Evolutionary conservation across 2,888 invertebrate species (phyloP), one percentile per base, ranked within the genome.

Genomic region (Drosophila kokeensis): DNA sequence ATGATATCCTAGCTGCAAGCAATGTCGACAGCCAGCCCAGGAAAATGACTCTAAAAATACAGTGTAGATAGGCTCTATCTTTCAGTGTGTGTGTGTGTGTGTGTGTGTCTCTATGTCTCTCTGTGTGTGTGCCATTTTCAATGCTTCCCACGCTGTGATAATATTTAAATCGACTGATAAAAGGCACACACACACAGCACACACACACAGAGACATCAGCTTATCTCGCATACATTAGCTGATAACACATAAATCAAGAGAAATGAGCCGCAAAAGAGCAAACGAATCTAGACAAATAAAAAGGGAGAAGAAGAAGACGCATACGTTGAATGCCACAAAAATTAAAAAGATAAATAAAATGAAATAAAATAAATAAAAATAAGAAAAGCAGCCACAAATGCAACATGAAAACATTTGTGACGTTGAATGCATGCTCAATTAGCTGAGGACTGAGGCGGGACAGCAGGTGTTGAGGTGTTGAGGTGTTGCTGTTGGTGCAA

Each of bases 131-230:
- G 60, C 29, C 62, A 64, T 62, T 74, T 68, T 49, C 42, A 21
- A 49, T 49, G 64, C 66, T 62, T 69, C 70, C 55, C 58, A 45
- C 61, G 50, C 72, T 45, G 63, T 65, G 80, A 84, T 79, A 60
- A 71, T 82, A 87, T 84, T 84, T 61, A 79, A 87, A 73, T 70
- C 63, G 76, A 30, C 66, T 73, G 85, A 83, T 82, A 82, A 82
- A 64, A 78, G 50, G 54, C 60, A 48, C 59, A 48, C n/a, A 40
- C n/a, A 29, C 11, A 11, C 36, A 45, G 7, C 38, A 21, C 13
- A 45, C 6, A 21, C 42, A 45, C 40, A 21, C 13, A 42, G 21
- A 40, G n/a, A 32, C 32, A 79, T 59, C 74, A 62, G 66, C 69
- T 79, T 72, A 81, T 79, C 80, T 73, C 40, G 58, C 62, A 60